These are phyloP conservation scores for Microctenopoma lineatum DNA, from an alignment of 2,797 vertebrate species.

Conservation along the genomic window DNA sequence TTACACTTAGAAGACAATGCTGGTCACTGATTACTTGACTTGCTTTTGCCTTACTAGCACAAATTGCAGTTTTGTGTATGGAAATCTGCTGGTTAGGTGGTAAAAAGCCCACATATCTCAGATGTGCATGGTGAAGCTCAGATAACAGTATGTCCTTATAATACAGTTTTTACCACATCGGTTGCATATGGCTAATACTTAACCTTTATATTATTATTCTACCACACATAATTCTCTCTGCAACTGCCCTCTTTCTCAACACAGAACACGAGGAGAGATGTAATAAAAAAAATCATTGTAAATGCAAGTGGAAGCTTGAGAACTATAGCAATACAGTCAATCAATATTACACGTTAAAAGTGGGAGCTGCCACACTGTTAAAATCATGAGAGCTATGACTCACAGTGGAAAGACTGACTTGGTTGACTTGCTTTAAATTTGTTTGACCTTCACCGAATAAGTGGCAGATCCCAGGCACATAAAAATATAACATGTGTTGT, in stretches of 20 bases:
- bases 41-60: slow-evolving; percentile 5
- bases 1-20: not conserved
- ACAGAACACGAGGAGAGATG: not conserved
- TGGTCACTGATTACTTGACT: slow-evolving; percentile 41
- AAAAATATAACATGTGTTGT: too few relatives aligned
- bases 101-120: not conserved
- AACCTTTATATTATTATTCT: slow-evolving; percentile 1
- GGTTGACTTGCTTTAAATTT: slow-evolving; percentile 10
- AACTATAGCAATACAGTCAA: slow-evolving; percentile 2
- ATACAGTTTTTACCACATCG: not conserved
- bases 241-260: slow-evolving; percentile 11
- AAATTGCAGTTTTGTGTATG: slow-evolving; percentile 11
- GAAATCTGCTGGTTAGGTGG: not conserved
- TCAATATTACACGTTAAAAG: slow-evolving; percentile 12
- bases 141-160: slow-evolving; percentile 9
- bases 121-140: not conserved
- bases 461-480: not conserved
- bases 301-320: slow-evolving; percentile 7
- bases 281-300: not conserved
- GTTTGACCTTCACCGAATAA: slow-evolving; percentile 12
- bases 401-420: not conserved
- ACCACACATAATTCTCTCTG: not conserved
- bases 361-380: slow-evolving; percentile 21
- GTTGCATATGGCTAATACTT: not conserved
- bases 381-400: slow-evolving; percentile 4